phyloP scores from a whole-genome alignment of 2,888 invertebrate species.

The Uloborus plumipes region DNA sequence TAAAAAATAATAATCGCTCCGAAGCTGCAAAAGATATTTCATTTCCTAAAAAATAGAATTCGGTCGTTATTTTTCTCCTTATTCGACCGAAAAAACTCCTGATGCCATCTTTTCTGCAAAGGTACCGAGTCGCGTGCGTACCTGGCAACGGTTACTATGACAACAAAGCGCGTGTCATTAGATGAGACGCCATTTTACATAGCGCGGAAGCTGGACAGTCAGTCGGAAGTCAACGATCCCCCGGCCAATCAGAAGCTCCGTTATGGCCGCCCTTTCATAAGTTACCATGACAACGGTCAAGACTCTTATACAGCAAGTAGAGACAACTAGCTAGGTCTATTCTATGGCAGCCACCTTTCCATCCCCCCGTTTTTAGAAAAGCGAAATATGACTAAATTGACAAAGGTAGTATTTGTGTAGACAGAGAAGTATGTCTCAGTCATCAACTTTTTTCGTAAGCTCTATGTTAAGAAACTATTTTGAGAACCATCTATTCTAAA shows the following conservation, averaged over 20 bases:
- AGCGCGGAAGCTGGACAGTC: slow-evolving; percentile 61
- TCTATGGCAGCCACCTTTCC: not conserved
- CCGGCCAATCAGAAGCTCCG: slow-evolving; percentile 60
- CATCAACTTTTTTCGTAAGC: not conserved
- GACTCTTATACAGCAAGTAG: slow-evolving; percentile 24
- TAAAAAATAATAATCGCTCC: too few species aligned
- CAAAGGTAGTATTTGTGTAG: slow-evolving; percentile 1
- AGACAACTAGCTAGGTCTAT: slow-evolving; percentile 11
- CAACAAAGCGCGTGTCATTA: slow-evolving; percentile 57
- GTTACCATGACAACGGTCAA: slow-evolving; percentile 56
- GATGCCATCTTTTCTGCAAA: slow-evolving; percentile 50
- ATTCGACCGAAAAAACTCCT: not conserved
- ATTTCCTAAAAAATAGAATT: too few species aligned
- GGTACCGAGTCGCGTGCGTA: slow-evolving; percentile 40
- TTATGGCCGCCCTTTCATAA: slow-evolving; percentile 38
- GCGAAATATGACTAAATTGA: too few species aligned
- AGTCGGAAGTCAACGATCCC: slow-evolving; percentile 61
- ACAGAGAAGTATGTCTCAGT: not conserved
- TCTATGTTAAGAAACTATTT: too few species aligned
- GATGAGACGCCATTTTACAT: slow-evolving; percentile 53
- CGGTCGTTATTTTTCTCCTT: too few species aligned
- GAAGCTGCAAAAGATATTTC: too few species aligned
- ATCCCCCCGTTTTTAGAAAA: too few species aligned
- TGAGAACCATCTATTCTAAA: too few species aligned
- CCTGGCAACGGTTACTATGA: slow-evolving; percentile 50